phyloP scores from a whole-genome alignment of 92 coral and sea anemone species.

The Montipora capitata region DNA sequence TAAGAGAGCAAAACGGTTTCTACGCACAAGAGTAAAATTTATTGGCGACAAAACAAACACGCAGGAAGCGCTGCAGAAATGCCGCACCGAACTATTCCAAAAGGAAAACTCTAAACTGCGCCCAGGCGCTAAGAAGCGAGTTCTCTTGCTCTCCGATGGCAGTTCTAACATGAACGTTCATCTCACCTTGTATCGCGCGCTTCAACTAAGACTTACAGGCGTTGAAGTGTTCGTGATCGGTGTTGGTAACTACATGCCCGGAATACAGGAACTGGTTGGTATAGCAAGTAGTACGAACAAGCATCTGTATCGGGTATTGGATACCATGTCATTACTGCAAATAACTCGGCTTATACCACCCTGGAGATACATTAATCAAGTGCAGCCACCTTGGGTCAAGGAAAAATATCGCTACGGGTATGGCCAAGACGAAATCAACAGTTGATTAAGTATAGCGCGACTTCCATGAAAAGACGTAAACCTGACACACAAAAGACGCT shows the following conservation, averaged over 20 bases:
- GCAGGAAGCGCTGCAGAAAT: conserved; percentile 76
- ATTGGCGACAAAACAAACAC: conserved; percentile 77
- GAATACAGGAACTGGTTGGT: conserved; percentile 80
- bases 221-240: conserved; percentile 87
- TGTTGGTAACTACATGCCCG: conserved; percentile 76
- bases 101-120: conserved; percentile 63
- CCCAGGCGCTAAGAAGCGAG: conserved; percentile 61
- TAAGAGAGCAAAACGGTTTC: conserved; percentile 46
- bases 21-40: conserved; percentile 12
- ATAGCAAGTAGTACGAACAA: conserved; percentile 75
- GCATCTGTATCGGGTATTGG: conserved; percentile 77
- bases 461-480: too few species aligned
- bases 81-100: conserved; percentile 61
- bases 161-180: conserved; percentile 74
- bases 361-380: conserved; percentile 62
- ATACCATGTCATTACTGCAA: conserved; percentile 58
- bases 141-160: conserved; percentile 89
- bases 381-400: conserved; percentile 32
- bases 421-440: background rate
- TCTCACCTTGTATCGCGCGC: conserved; percentile 79
- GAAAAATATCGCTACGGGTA: background rate
- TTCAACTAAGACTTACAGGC: conserved; percentile 72
- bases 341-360: conserved; percentile 86
- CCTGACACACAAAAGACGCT: too few species aligned
- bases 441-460: background rate